Base-by-base conservation (phyloP, 2,888 invertebrate species). In the Serripes groenlandicus region DNA sequence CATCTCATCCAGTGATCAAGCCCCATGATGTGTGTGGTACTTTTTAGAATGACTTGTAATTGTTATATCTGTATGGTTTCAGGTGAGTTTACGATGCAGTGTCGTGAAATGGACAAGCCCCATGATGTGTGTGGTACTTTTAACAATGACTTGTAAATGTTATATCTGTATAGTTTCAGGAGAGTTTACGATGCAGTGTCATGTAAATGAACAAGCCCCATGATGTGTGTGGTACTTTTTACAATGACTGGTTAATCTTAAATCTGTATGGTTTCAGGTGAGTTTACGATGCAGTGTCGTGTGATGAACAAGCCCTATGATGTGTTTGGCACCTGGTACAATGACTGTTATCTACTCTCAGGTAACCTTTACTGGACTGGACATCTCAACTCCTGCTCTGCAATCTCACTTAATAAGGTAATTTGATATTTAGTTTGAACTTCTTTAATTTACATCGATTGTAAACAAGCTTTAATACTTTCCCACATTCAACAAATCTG, bases 321-420 rank as follows among this genome's bases (percentile, higher is more conserved):
- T 94, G 97, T 97, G 87, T 97, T 97, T 95, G 97, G 98, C 11
- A 97, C 97, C n/a, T 98, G 97, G 97, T 97, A 97, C 93, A 97
- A 97, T 92, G 97, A 97, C 92, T 96, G 96, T 88, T 97, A 97
- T 93, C 95, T 98, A 15, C 95, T 98, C 56, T 97, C 97, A 11
- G 97, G 97, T 1, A 97, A 97, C 92, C 95, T 97, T n/a, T 96
- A 96, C 92, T 97, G 97, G 97, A 94, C 97, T 72, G 97, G 97
- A 0, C 96, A 97, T 94, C 90, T 94, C 73, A 92, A 94, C 58
- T 97, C 97, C 30, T 96, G 97, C 58, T 94, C 94, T 11, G 92
- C 93, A 26, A 95, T 97, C 37, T 97, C 97, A 97, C 95, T 97
- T 0, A 97, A 97, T 94, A 97, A 97, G 91, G 94, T 94, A 83